A percentile compares a stretch with the other conserved stretches of the same genome.
phyloP scores from a whole-genome alignment of 2,797 vertebrate genomes.

The Anas acuta region DNA sequence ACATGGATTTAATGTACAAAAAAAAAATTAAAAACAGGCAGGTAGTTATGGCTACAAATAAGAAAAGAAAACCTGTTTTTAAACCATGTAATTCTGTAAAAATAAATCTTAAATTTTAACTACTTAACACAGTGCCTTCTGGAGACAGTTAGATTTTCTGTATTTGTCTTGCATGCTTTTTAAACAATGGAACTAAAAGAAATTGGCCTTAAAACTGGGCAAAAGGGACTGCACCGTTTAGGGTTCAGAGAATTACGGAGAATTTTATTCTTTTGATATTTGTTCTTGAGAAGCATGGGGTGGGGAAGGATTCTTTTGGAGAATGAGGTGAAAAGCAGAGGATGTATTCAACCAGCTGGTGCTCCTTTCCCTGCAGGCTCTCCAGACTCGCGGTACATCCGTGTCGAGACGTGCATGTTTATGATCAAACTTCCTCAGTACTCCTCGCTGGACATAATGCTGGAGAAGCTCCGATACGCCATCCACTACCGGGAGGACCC shows the following conservation, averaged over 20 bases:
- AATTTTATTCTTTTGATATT: fast-evolving
- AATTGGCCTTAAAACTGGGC: fast-evolving
- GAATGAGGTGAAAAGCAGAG: fast-evolving
- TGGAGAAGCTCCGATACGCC: constrained; percentile 96
- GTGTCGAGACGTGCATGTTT: constrained; percentile 99
- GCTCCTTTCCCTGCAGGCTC: constrained; percentile 78
- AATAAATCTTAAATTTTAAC: neutral
- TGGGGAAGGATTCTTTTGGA: fast-evolving
- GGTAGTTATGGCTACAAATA: neutral
- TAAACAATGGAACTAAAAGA: fast-evolving
- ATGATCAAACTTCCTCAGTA: constrained; percentile 99
- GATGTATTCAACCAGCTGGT: fast-evolving
- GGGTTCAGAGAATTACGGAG: fast-evolving
- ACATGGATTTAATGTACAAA: fast-evolving
- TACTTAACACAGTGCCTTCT: neutral
- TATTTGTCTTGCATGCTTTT: fast-evolving
- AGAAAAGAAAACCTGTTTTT: neutral
- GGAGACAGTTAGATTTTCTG: neutral
- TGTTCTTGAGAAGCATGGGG: fast-evolving
- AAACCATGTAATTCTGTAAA: neutral
- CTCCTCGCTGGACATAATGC: constrained; percentile 93
- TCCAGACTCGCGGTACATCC: constrained; percentile 93
- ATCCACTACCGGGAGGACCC: constrained; percentile 99
- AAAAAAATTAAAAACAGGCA: fast-evolving
- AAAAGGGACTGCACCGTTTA: fast-evolving